Percentiles rank a stretch among this genome's conserved stretches.
Conservation (phyloP, 2,888 invertebrate species). For the Synergus umbraculus region DNA sequence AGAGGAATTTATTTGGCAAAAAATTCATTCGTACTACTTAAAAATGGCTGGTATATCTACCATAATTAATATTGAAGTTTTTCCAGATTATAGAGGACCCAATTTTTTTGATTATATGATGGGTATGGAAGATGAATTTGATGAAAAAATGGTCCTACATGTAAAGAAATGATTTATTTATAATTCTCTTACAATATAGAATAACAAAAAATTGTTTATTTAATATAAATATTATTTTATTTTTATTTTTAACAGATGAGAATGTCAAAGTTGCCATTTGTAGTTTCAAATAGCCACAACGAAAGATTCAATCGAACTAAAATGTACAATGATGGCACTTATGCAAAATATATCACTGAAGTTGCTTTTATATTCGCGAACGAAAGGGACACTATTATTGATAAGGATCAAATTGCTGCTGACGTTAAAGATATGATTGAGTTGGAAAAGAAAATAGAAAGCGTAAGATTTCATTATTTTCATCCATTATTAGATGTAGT, state of each 20-base stretch:
- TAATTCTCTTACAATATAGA: not conserved
- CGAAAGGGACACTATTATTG: conserved; percentile 51
- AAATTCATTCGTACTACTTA: conserved; percentile 61
- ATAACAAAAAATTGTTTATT: too few relatives aligned
- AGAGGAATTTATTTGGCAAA: conserved; percentile 59
- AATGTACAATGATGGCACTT: conserved; percentile 47
- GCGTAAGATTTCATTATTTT: not conserved
- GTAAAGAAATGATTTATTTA: not conserved
- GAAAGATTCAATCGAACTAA: not conserved
- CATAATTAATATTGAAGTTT: not conserved
- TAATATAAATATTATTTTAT: not conserved
- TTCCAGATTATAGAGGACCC: not conserved
- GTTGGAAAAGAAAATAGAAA: conserved; percentile 52
- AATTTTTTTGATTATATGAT: not conserved
- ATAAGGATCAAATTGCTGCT: conserved; percentile 49
- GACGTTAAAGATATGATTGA: conserved; percentile 58
- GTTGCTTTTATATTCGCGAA: conserved; percentile 53
- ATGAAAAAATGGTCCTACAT: not conserved
- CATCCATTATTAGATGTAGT: too few relatives aligned
- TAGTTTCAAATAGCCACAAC: not conserved
- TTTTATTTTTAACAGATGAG: not conserved
- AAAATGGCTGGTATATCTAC: not conserved
- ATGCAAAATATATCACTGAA: conserved; percentile 49
- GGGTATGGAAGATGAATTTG: not conserved
- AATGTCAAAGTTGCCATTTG: not conserved